Conservation (phyloP, 2,797 vertebrate species). For the Chelonia mydas region DNA sequence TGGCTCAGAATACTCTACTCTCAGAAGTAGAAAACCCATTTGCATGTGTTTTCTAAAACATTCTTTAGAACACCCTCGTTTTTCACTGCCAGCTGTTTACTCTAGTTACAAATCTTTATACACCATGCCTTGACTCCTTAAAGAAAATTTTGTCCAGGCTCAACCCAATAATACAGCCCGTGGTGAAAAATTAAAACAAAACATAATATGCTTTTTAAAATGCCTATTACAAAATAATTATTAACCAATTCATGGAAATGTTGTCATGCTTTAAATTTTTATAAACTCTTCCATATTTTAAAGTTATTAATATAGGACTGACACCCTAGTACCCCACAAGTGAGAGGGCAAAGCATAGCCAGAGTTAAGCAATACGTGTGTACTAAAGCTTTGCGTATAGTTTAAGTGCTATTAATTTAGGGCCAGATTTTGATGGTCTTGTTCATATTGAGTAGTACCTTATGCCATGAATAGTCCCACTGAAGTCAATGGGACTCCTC, state of each 20-base stretch:
- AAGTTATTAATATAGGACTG: not conserved
- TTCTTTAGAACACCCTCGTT: not conserved
- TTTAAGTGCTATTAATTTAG: not conserved
- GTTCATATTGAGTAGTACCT: not conserved
- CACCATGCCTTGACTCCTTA: not conserved
- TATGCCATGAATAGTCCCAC: not conserved
- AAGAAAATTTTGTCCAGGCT: not conserved
- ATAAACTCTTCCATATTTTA: not conserved
- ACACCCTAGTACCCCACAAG: not conserved
- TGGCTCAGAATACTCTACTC: slow-evolving; percentile 11
- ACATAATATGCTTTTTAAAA: rapidly evolving
- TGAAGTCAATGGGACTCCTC: not conserved
- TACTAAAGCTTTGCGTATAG: rapidly evolving
- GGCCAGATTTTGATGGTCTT: not conserved
- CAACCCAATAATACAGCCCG: not conserved
- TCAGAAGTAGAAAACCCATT: slow-evolving; percentile 42
- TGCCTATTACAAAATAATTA: not conserved
- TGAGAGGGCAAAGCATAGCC: not conserved
- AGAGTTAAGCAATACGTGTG: not conserved
- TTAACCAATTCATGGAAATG: not conserved
- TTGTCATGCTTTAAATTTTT: rapidly evolving
- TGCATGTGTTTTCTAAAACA: slow-evolving; percentile 13
- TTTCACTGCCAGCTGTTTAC: not conserved
- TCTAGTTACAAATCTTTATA: not conserved
- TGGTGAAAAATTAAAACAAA: not conserved